A percentile compares a stretch with the other conserved stretches of the same genome.
Conservation (phyloP, 2,113 vertebrate species). For the Nesoenas mayeri region DNA sequence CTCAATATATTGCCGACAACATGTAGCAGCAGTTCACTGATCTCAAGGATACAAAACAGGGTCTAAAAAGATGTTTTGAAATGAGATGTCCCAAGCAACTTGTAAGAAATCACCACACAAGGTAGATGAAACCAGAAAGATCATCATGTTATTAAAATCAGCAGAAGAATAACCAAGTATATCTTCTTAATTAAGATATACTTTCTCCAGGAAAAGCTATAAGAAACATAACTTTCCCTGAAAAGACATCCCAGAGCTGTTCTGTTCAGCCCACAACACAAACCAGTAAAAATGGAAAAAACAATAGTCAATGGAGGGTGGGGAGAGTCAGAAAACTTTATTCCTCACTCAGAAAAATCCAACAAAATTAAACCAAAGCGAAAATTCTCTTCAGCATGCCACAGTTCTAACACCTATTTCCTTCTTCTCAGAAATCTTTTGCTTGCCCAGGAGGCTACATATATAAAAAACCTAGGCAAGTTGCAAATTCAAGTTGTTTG, state of each 20-base stretch:
- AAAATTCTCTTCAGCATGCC: background rate
- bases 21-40: background rate
- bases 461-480: background rate
- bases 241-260: background rate
- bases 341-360: background rate
- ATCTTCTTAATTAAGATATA: background rate
- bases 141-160: background rate
- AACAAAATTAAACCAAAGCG: background rate
- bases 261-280: background rate
- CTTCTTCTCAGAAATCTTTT: background rate
- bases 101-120: background rate
- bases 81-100: background rate
- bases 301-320: background rate
- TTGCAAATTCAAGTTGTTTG: background rate
- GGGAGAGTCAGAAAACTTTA: background rate
- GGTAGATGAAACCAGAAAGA: background rate
- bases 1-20: accelerated
- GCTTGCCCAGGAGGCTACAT: background rate
- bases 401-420: background rate
- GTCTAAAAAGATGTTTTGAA: background rate
- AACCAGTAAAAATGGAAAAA: background rate
- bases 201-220: background rate
- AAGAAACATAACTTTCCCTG: background rate
- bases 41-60: background rate
- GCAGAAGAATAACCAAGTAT: background rate